A percentile compares a stretch with the other conserved stretches of the same genome.
Conservation (phyloP, 2,113 vertebrate genomes). For the Dromaius novaehollandiae region DNA sequence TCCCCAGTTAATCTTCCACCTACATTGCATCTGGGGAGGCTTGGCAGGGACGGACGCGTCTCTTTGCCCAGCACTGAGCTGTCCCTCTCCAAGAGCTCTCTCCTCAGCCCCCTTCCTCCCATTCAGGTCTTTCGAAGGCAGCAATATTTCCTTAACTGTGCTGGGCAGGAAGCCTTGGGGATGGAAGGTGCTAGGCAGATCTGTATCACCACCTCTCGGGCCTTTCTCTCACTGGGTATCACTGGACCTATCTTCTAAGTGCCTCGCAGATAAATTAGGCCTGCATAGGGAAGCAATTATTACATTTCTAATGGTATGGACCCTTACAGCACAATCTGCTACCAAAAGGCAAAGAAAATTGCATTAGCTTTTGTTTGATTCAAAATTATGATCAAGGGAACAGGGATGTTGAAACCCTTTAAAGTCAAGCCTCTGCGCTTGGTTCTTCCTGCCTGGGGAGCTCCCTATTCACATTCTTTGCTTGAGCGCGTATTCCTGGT, state of each 20-base stretch:
- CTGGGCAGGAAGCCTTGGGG: background rate
- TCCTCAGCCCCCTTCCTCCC: background rate
- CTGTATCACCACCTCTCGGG: constrained; percentile 50
- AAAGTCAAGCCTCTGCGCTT: background rate
- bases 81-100: background rate
- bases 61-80: background rate
- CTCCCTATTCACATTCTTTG: background rate
- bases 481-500: background rate
- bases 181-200: constrained; percentile 55
- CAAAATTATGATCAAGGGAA: constrained; percentile 37
- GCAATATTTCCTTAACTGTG: background rate
- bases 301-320: constrained; percentile 63
- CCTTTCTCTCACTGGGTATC: constrained; percentile 28
- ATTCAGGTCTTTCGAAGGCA: background rate
- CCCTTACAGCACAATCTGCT: constrained; percentile 40
- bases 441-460: constrained; percentile 15
- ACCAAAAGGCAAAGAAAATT: constrained; percentile 62
- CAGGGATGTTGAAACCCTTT: constrained; percentile 12
- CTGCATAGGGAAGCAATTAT: constrained; percentile 64
- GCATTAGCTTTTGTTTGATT: constrained; percentile 66
- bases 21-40: background rate
- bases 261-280: constrained; percentile 56
- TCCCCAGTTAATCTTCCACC: background rate
- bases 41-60: background rate
- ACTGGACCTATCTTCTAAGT: constrained; percentile 56